These are phyloP conservation scores for Eupeodes luniger DNA, from an alignment of 2,888 invertebrate genomes.

Conservation along the genomic window DNA sequence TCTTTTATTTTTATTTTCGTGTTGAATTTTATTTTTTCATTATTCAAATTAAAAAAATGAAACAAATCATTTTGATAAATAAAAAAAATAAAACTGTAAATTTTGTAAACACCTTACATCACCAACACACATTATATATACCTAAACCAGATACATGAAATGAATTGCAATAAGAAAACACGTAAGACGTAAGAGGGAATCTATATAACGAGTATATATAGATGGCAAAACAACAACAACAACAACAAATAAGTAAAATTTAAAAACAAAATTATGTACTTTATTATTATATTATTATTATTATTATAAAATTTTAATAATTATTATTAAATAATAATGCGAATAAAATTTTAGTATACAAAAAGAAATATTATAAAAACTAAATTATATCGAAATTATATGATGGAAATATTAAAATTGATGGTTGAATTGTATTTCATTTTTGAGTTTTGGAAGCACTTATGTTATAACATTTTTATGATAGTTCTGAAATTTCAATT, in stretches of 20 bases:
- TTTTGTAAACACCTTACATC: constrained; percentile 48
- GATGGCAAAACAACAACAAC: constrained; percentile 54
- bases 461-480: background rate
- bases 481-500: no score
- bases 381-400: constrained; percentile 76
- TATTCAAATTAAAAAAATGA: constrained; percentile 9
- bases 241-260: constrained; percentile 32
- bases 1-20: constrained; percentile 48
- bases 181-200: constrained; percentile 72
- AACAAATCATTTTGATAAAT: constrained; percentile 10
- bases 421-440: constrained; percentile 48
- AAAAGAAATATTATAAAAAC: constrained; percentile 69
- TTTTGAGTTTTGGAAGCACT: background rate
- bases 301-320: constrained; percentile 71
- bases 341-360: constrained; percentile 75
- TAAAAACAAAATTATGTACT: constrained; percentile 55
- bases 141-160: constrained; percentile 28
- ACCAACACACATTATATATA: constrained; percentile 2
- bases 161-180: constrained; percentile 73
- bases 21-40: constrained; percentile 28
- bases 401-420: constrained; percentile 75
- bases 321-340: constrained; percentile 75
- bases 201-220: constrained; percentile 59
- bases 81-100: constrained; percentile 54
- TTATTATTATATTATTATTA: constrained; percentile 49